phyloP scores from a whole-genome alignment of 30 jellyfish, hydroid and myxozoan genomes.

The Cassiopea xamachana region DNA sequence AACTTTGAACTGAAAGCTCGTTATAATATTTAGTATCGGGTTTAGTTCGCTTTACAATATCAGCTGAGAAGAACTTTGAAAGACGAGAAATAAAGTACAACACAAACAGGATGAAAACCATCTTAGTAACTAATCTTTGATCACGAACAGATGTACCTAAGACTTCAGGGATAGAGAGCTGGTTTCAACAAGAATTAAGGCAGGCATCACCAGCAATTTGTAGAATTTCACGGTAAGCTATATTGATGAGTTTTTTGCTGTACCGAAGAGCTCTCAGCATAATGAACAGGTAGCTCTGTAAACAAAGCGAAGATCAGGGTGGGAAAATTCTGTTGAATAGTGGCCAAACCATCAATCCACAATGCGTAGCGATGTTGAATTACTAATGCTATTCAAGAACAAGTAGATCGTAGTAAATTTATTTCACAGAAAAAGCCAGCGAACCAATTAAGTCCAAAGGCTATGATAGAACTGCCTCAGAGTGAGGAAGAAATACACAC shows the following conservation, averaged over 20 bases:
- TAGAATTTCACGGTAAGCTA: too few relatives aligned
- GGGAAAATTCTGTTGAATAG: background rate
- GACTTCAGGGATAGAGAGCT: background rate
- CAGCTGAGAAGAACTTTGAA: slow-evolving; percentile 1
- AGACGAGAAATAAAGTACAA: background rate
- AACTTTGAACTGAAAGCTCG: too few relatives aligned
- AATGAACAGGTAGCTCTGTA: background rate
- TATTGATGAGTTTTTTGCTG: too few relatives aligned
- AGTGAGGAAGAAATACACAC: too few relatives aligned
- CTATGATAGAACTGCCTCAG: too few relatives aligned
- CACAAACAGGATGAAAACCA: background rate
- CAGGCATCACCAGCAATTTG: background rate
- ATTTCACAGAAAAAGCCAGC: too few relatives aligned
- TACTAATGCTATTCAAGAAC: too few relatives aligned
- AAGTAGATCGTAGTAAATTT: too few relatives aligned
- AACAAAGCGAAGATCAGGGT: slow-evolving; percentile 13
- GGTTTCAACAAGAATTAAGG: background rate
- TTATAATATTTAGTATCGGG: too few relatives aligned
- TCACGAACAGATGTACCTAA: background rate
- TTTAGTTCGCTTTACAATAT: background rate
- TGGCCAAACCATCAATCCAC: background rate
- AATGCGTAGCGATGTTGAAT: background rate
- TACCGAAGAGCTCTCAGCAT: background rate
- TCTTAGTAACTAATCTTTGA: background rate
- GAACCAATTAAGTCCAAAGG: too few relatives aligned